Evolutionary conservation across 2,888 invertebrate genomes (phyloP).

Genomic region (Acanthosepion lycidas): DNA sequence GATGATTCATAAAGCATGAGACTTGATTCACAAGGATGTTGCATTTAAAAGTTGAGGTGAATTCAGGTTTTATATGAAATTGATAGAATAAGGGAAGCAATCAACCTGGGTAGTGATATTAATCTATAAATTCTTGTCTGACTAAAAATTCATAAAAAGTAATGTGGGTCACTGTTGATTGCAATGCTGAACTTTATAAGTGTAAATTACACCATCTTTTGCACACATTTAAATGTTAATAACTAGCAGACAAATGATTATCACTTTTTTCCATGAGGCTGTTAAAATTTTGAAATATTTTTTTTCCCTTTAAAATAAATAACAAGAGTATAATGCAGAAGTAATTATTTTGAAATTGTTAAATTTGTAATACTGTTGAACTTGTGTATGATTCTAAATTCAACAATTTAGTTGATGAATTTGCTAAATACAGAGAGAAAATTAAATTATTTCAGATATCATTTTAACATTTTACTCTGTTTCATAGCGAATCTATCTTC

Average conservation of each 20-base stretch:
- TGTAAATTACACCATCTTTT: not conserved
- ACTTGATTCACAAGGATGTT: too few relatives aligned
- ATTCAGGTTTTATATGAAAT: too few relatives aligned
- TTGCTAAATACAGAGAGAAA: not conserved
- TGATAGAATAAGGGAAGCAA: too few relatives aligned
- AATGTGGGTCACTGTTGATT: not conserved
- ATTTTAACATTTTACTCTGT: not conserved
- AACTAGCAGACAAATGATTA: too few relatives aligned
- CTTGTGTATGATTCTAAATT: not conserved
- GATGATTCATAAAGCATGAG: too few relatives aligned
- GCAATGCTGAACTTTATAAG: not conserved
- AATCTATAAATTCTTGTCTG: too few relatives aligned
- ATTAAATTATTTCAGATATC: not conserved
- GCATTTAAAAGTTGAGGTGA: too few relatives aligned
- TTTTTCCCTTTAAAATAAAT: not conserved
- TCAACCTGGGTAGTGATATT: too few relatives aligned
- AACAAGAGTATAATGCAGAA: not conserved
- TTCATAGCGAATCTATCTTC: not conserved
- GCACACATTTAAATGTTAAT: not conserved
- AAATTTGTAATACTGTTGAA: not conserved
- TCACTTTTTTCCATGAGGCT: not conserved
- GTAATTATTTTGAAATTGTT: not conserved
- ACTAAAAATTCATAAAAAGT: not conserved
- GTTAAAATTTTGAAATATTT: not conserved
- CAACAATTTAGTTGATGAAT: not conserved